A percentile compares a stretch with the other conserved stretches of the same genome.
phyloP scores from a whole-genome alignment of 2,113 vertebrate species.

The Taurulus bubalis region DNA sequence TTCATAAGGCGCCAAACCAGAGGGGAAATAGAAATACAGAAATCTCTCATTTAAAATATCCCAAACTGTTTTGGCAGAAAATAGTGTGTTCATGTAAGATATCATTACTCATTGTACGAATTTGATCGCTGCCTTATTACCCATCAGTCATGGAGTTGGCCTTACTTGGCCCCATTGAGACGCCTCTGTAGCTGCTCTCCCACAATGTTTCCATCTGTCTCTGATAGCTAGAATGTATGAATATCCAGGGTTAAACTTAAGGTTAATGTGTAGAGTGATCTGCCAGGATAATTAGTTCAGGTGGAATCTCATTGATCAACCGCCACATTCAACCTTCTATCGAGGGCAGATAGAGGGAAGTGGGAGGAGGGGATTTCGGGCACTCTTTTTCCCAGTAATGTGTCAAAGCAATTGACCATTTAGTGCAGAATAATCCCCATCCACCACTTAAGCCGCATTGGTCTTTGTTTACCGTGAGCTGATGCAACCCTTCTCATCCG shows the following conservation, averaged over 20 bases:
- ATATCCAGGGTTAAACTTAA: slow-evolving; percentile 41
- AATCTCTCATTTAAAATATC: not conserved
- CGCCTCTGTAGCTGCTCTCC: slow-evolving; percentile 16
- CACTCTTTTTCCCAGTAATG: slow-evolving; percentile 13
- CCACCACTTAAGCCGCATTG: slow-evolving; percentile 7
- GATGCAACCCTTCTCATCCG: slow-evolving; percentile 31
- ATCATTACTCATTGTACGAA: not conserved
- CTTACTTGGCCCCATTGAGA: slow-evolving; percentile 30
- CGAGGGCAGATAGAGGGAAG: slow-evolving; percentile 47
- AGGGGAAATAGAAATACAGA: not conserved
- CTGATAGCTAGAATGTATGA: slow-evolving; percentile 16
- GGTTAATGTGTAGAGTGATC: slow-evolving; percentile 50
- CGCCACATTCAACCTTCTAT: slow-evolving; percentile 28
- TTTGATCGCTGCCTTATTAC: not conserved
- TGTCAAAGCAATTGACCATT: slow-evolving; percentile 56
- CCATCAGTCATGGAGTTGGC: not conserved
- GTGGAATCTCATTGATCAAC: slow-evolving; percentile 66
- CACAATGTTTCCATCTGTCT: slow-evolving; percentile 5
- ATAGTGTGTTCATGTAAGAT: not conserved
- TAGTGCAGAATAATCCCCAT: slow-evolving; percentile 42
- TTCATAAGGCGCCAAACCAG: not conserved
- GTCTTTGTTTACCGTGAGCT: slow-evolving; percentile 35
- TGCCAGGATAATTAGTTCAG: slow-evolving; percentile 60
- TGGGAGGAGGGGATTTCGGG: slow-evolving; percentile 15
- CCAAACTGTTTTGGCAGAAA: not conserved